Base-by-base conservation (phyloP, 1,140 invertebrate genomes). In the Drosophila murphyi region DNA sequence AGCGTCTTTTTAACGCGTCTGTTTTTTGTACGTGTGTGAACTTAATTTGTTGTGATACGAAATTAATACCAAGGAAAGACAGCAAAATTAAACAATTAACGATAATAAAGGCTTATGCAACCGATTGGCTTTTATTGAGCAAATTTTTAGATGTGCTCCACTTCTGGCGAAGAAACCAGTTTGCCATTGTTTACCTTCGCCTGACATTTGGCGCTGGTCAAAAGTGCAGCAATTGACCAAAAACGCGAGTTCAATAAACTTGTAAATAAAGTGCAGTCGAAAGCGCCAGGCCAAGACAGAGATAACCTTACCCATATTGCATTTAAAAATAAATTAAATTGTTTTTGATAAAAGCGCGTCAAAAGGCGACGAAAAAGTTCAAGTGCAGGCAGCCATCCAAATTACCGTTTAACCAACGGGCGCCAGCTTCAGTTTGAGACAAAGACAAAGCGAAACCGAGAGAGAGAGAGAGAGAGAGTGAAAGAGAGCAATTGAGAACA, bases 201-300 rank as follows among this genome's bases (percentile, higher is more conserved):
- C 59, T 62, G 62, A 73, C 51, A 70, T 74, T 76, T 76, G 59
- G 56, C 39, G 39, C 31, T 55, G 56, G 51, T 62, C 72, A 63
- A 75, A 80, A 71, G 64, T 78, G 76, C 83, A 68, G 69, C 37
- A 74, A 80, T 69, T 81, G 74, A 52, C 78, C 82, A 67, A 64
- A 80, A 67, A 35, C 63, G 68, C 61, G 65, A 83, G 82, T 87
- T 87, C 82, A 87, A 88, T 60, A 88, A 87, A 87, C 82, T 54
- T 54, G 43, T 45, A 63, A 31, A 34, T 20, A 20, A 20, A 57
- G 28, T 43, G 20, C 5, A 48, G 12, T 48, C 6, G 28, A 50
- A 47, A 51, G 76, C 45, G 8, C 29, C 7, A 20, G 1, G 20
- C 20, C 20, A 20, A 20, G 20, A 20, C 20, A 48, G 20, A 35